Evolutionary conservation across 2,888 invertebrate genomes (phyloP).

Genomic region (Phorcus lineatus): DNA sequence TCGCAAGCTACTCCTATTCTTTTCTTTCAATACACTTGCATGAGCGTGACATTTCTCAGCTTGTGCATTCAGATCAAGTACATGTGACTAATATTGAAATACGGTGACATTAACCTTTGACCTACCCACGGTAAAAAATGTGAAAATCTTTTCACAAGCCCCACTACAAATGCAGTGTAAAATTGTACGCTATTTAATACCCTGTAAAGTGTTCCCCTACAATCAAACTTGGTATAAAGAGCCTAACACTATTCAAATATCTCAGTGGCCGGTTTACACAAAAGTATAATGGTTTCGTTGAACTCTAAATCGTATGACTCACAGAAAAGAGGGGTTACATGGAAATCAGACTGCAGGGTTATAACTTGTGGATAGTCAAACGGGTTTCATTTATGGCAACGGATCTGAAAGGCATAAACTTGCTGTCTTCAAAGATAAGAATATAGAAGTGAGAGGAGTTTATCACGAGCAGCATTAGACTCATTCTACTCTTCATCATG

Average conservation of each 20-base stretch:
- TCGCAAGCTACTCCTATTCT: background rate
- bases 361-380: no score
- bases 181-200: background rate
- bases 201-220: background rate
- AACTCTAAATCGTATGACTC: background rate
- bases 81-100: background rate
- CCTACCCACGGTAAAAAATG: background rate
- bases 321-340: background rate
- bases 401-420: no score
- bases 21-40: background rate
- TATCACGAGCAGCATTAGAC: no score
- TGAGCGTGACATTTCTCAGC: background rate
- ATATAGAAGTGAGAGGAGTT: no score
- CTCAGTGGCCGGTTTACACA: background rate
- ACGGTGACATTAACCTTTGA: background rate
- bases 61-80: background rate
- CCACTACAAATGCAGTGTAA: background rate
- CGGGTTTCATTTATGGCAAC: no score
- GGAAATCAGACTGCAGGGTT: background rate
- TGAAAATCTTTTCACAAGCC: background rate
- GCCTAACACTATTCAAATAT: background rate
- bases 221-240: background rate
- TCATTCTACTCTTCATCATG: no score
- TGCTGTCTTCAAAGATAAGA: no score
- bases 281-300: background rate